Evolutionary conservation across 2,888 invertebrate species (phyloP).

Genomic region (Apocheima hispidaria): DNA sequence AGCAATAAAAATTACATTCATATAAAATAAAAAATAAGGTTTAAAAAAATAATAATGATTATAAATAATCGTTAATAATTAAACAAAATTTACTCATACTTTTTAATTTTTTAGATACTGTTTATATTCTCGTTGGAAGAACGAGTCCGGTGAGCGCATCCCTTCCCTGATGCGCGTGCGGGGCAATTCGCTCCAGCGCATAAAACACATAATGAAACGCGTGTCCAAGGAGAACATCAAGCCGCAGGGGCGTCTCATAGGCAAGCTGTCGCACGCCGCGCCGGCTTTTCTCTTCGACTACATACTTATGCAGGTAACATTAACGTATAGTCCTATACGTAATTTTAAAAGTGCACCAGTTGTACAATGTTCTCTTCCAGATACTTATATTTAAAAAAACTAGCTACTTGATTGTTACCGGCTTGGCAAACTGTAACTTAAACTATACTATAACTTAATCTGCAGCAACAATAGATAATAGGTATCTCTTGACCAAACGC

Average conservation of each 20-base stretch:
- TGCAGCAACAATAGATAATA: no score
- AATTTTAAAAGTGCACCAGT: not conserved
- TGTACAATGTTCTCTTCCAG: no score
- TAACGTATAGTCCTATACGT: not conserved
- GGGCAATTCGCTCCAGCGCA: conserved; percentile 95
- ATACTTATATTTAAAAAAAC: no score
- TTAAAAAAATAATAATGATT: no score
- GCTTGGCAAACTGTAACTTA: no score
- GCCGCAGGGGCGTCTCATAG: conserved; percentile 97
- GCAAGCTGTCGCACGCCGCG: conserved; percentile 98
- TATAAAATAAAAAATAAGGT: no score
- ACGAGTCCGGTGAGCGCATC: conserved; percentile 91
- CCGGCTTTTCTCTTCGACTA: conserved; percentile 99
- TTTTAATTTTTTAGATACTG: conserved; percentile 87
- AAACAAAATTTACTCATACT: not conserved
- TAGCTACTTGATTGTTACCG: no score
- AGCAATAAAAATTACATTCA: no score
- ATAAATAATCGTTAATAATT: no score
- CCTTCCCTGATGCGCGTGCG: conserved; percentile 93
- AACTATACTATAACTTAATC: no score
- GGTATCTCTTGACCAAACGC: no score
- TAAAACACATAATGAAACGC: conserved; percentile 98
- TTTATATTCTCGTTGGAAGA: conserved; percentile 98
- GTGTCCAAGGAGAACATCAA: conserved; percentile 99
- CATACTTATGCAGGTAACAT: conserved; percentile 87